Conservation (phyloP, 2,888 invertebrate genomes). For the Chaitophorus viminalis region DNA sequence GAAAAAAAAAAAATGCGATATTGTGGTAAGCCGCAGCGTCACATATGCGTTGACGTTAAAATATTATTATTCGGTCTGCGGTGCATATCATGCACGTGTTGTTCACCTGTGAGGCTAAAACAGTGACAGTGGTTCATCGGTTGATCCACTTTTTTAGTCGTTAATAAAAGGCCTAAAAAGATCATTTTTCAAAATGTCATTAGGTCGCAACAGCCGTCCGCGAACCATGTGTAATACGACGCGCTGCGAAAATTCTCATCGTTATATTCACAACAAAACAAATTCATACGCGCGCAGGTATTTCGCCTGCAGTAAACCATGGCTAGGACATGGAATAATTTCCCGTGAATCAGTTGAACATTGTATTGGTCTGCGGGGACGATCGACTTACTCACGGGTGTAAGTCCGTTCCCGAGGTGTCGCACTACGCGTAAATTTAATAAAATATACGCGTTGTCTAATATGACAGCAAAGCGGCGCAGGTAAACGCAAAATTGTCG, state of each 20-base stretch:
- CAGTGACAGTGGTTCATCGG: constrained; percentile 23
- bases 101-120: neutral
- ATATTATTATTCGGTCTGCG: constrained; percentile 33
- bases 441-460: too few species aligned
- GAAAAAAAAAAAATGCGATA: constrained; percentile 9
- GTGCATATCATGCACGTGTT: neutral
- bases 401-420: too few species aligned
- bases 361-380: too few species aligned
- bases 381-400: too few species aligned
- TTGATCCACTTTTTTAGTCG: constrained; percentile 42
- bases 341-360: too few species aligned
- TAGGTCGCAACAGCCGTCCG: neutral
- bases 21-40: too few species aligned
- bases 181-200: constrained; percentile 42
- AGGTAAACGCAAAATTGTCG: too few species aligned
- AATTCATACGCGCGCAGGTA: too few species aligned
- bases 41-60: constrained; percentile 57
- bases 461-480: too few species aligned
- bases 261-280: neutral
- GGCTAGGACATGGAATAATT: too few species aligned
- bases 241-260: neutral
- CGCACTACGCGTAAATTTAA: too few species aligned
- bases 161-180: constrained; percentile 7
- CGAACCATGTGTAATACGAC: neutral
- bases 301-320: too few species aligned